These are phyloP conservation scores for Adelognathus sp. DNA, from an alignment of 2,888 invertebrate species.

Conservation along the genomic window DNA sequence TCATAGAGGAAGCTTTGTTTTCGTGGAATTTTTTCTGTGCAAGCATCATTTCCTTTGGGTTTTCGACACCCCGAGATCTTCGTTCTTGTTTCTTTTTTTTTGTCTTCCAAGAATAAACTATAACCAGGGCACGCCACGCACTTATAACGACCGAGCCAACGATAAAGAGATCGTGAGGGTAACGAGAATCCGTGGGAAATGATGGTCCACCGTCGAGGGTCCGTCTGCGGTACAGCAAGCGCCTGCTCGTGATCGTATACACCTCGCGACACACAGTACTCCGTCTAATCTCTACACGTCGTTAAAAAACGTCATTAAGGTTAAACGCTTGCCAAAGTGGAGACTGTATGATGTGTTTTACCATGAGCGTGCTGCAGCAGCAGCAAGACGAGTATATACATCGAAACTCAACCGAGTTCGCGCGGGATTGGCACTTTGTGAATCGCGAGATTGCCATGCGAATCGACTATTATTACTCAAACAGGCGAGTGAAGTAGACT, in stretches of 20 bases:
- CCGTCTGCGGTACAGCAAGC: slow-evolving; percentile 32
- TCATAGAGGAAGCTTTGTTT: too few relatives aligned
- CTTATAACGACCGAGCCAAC: slow-evolving; percentile 49
- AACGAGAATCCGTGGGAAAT: slow-evolving; percentile 77
- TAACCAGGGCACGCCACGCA: slow-evolving; percentile 6
- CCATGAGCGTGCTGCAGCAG: background rate
- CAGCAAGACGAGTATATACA: slow-evolving; percentile 21
- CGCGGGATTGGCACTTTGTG: background rate
- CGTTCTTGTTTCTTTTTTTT: background rate
- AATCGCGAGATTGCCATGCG: slow-evolving; percentile 11
- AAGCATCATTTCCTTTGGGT: too few relatives aligned
- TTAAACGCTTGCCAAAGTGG: slow-evolving; percentile 64
- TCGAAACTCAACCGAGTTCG: slow-evolving; percentile 30
- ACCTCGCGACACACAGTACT: slow-evolving; percentile 41
- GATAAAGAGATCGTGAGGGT: slow-evolving; percentile 74
- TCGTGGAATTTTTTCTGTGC: too few relatives aligned
- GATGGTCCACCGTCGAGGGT: slow-evolving; percentile 71
- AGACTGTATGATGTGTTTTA: slow-evolving; percentile 45
- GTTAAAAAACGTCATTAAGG: slow-evolving; percentile 81
- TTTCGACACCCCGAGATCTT: too few relatives aligned
- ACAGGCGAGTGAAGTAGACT: slow-evolving; percentile 20
- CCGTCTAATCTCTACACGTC: slow-evolving; percentile 72
- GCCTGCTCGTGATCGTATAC: slow-evolving; percentile 17
- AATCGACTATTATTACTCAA: slow-evolving; percentile 25
- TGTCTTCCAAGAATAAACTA: background rate